Base-by-base conservation (phyloP, 2,797 vertebrate genomes). In the Phoeniculus purpureus region DNA sequence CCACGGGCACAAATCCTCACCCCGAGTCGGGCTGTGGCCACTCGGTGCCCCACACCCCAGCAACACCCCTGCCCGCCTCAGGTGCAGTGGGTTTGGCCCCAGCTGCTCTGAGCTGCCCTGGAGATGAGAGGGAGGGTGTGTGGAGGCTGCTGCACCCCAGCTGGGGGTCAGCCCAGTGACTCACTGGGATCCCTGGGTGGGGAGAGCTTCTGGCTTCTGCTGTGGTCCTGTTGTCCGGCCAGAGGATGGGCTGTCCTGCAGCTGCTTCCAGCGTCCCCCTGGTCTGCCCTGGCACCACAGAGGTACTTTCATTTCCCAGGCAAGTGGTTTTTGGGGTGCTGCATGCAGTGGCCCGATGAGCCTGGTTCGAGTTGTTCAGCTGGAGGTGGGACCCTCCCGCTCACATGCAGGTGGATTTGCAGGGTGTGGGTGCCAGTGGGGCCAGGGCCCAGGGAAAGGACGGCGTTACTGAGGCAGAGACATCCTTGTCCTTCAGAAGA, bases 1-100 rank as follows among this genome's bases (percentile, higher is more conserved):
- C 37, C 18, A 2, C 27, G 56, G 51, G 47, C 58, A 14, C 52
- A 4, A 1, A 2, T 47, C 9, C 3, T 26, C 14, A 3, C 21
- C 1, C 0, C 0, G 1, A 1, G 10, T 31, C n/a, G 26, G 10
- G 2, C 11, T 1, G 56, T 43, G 51, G 23, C 16, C 14, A 1
- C 14, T 2, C 21, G 1, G 52, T 9, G 6, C 15, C 72, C 37
- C n/a, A 7, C 6, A 4, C 13, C 31, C 27, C 13, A 2, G 3
- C n/a, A 27, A 13, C 48, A 17, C 2, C 48, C 12, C 25, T 2
- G 13, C n/a, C 37, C 12, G 5, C 47, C 18, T 74, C 29, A 18
- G 62, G 23, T 6, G 62, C 48, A 50, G 43, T 7, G 79, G 9
- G 6, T 15, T 47, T 61, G 29, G 34, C 34, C 54, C 71, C 11